Evolutionary conservation across 1,140 invertebrate genomes (phyloP), one percentile per base, ranked within the genome.

Genomic region (Aphelinus atriplicis): DNA sequence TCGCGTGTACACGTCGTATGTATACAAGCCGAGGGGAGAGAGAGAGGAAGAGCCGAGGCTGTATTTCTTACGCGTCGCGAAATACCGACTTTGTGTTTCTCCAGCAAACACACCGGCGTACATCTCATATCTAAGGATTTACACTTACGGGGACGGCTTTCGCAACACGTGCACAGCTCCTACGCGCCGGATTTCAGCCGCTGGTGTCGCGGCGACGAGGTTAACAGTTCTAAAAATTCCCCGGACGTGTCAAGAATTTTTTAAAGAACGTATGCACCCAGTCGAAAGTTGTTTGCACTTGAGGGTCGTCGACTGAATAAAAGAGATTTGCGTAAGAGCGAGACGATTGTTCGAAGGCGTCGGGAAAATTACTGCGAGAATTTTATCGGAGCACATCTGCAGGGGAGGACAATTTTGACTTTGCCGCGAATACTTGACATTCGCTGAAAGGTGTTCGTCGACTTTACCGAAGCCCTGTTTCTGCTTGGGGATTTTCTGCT

Each of bases 51-150:
- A 53, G 2, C 50, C 26, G 26, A 65, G 6, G 5, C 10, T 3
- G 42, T n/a, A 5, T 61, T 51, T 50, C 56, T 45, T 70, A 47
- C 7, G 5, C 6, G 47, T 9, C 3, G 57, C 10, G 43, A 7
- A 51, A 60, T 70, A 53, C 7, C 1, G n/a, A 70, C 6, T 61
- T 46, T 51, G 42, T 45, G 26, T 70, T 70, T 51, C 47, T 43
- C 7, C 0, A 61, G 48, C 3, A 62, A 61, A 70, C 48, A 61
- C 45, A 1, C 45, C 3, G 6, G n/a, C 1, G 45, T 61, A 70
- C 45, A 51, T 61, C 47, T 70, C 47, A 70, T 61, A 70, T 70
- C 46, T 70, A 51, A 61, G 47, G 43, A 57, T 45, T 70, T 61
- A 60, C 57, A 61, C 48, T 70, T 60, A 51, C 9, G 6, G 26